Percentiles rank a stretch among this genome's conserved stretches.
Evolutionary conservation across 2,888 invertebrate species (phyloP).

Genomic region (Drosophila hamatofila): DNA sequence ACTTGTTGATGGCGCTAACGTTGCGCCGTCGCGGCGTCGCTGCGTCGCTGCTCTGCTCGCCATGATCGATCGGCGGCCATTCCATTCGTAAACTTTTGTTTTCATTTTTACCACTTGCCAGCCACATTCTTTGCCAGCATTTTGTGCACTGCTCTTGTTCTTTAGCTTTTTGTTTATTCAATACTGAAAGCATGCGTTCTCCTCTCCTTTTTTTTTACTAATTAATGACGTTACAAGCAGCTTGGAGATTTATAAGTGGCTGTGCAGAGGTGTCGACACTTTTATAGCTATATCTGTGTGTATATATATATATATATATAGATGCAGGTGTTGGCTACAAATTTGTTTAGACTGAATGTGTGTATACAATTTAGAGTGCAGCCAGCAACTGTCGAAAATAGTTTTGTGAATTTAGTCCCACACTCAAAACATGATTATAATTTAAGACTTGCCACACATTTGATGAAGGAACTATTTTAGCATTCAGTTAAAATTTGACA

Average conservation of each 20-base stretch:
- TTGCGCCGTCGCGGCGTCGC: background rate
- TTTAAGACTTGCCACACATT: background rate
- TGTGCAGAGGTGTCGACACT: slow-evolving; percentile 43
- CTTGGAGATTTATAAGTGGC: slow-evolving; percentile 39
- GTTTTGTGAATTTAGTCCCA: background rate
- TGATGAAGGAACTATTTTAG: background rate
- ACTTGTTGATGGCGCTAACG: slow-evolving; percentile 27
- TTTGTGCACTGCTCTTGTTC: slow-evolving; percentile 14
- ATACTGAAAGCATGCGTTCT: slow-evolving; percentile 36
- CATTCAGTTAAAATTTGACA: background rate
- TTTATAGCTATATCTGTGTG: slow-evolving; percentile 29
- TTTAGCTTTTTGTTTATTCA: slow-evolving; percentile 41
- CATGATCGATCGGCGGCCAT: slow-evolving; percentile 29
- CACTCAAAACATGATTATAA: background rate
- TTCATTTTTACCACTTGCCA: slow-evolving; percentile 21
- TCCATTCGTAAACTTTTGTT: slow-evolving; percentile 36
- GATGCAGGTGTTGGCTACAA: slow-evolving; percentile 19
- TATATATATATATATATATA: background rate
- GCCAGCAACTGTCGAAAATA: background rate
- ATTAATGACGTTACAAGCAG: slow-evolving; percentile 52
- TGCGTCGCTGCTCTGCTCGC: slow-evolving; percentile 1
- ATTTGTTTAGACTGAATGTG: slow-evolving; percentile 3
- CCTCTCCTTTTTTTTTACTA: slow-evolving; percentile 14
- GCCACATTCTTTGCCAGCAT: slow-evolving; percentile 29
- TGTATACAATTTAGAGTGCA: slow-evolving; percentile 3